Conservation (phyloP, 2,888 invertebrate species). For the Meiosimyza platycephala region DNA sequence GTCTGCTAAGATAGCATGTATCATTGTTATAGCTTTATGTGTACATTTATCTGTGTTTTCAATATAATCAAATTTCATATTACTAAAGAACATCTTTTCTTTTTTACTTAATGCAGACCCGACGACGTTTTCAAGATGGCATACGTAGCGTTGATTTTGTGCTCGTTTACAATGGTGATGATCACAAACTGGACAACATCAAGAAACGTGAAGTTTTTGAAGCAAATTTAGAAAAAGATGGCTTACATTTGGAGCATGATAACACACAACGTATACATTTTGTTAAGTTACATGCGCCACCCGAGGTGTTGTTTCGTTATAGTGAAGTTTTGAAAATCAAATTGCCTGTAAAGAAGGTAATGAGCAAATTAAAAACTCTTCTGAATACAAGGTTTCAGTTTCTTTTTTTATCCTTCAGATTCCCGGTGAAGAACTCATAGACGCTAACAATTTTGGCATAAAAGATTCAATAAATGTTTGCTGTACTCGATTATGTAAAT, state of each 20-base stretch:
- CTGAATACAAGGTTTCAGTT: constrained; percentile 10
- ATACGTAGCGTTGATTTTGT: constrained; percentile 73
- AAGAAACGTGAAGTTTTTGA: constrained; percentile 72
- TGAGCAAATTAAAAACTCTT: constrained; percentile 41
- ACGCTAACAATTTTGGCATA: constrained; percentile 63
- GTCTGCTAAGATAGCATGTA: not conserved
- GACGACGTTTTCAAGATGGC: constrained; percentile 70
- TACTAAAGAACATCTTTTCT: not conserved
- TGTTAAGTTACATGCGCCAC: constrained; percentile 80
- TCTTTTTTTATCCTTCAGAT: constrained; percentile 53
- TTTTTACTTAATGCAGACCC: constrained; percentile 59
- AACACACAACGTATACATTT: constrained; percentile 75
- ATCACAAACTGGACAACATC: constrained; percentile 61
- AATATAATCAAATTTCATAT: not conserved
- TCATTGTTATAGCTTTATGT: not conserved
- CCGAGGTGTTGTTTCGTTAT: constrained; percentile 77
- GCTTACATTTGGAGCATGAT: constrained; percentile 73
- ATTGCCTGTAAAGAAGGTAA: constrained; percentile 80
- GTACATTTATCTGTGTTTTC: not conserved
- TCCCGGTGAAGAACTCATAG: constrained; percentile 65
- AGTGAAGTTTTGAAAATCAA: constrained; percentile 82
- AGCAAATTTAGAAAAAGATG: constrained; percentile 72
- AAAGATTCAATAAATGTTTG: constrained; percentile 68
- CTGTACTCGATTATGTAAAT: constrained; percentile 69
- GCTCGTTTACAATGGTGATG: constrained; percentile 71